Percentiles rank a stretch among this genome's conserved stretches.
These are phyloP conservation scores for Globodera rostochiensis DNA, from an alignment of 1,140 invertebrate genomes.

Conservation along the genomic window DNA sequence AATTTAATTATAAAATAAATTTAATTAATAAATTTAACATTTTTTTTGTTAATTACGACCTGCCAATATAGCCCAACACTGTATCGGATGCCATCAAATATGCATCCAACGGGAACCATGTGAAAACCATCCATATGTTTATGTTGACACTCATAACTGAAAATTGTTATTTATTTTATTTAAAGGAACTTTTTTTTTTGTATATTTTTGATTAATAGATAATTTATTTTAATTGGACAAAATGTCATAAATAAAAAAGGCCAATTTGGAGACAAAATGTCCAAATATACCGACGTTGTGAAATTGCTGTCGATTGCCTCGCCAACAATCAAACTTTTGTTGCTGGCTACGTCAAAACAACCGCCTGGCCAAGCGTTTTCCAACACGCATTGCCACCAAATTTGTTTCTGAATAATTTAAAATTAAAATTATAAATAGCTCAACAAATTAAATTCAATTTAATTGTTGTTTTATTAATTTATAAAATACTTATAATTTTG, in stretches of 20 bases:
- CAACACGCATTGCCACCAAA: not conserved
- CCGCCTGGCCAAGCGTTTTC: not conserved
- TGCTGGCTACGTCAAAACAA: not conserved
- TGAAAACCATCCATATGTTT: not conserved
- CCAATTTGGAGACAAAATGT: not conserved
- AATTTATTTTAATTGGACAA: too few relatives aligned
- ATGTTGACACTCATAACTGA: not conserved
- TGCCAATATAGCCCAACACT: not conserved
- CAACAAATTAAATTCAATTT: too few relatives aligned
- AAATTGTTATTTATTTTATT: not conserved
- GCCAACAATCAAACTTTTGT: not conserved
- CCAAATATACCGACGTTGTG: not conserved
- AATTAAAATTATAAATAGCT: too few relatives aligned
- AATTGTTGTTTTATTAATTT: too few relatives aligned
- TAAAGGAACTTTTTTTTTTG: too few relatives aligned
- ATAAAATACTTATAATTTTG: not conserved
- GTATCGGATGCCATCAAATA: not conserved
- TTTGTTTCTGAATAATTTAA: not conserved
- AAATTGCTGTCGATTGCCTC: not conserved
- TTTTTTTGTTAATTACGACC: too few relatives aligned
- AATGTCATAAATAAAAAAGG: not conserved
- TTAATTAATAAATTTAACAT: too few relatives aligned
- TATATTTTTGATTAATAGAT: too few relatives aligned
- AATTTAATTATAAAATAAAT: too few relatives aligned
- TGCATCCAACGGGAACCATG: not conserved